phyloP scores from a whole-genome alignment of 2,888 invertebrate genomes.

The Scotopteryx bipunctaria region DNA sequence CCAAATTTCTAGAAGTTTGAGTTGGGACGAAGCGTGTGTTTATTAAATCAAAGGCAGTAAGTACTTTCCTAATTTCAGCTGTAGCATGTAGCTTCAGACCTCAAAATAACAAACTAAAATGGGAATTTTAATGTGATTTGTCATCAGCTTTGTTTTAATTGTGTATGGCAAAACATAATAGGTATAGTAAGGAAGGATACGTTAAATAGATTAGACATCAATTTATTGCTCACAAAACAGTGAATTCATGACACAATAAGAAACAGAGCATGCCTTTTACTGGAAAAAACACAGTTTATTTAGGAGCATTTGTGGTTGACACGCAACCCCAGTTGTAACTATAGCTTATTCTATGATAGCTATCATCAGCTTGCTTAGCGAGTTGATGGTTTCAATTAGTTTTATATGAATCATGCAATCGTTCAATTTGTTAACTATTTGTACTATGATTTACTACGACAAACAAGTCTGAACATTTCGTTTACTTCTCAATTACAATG shows the following conservation, averaged over 20 bases:
- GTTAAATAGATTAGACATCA: constrained; percentile 12
- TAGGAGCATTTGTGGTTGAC: constrained; percentile 35
- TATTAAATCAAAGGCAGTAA: constrained; percentile 1
- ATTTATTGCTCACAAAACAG: constrained; percentile 17
- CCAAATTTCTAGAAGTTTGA: neutral
- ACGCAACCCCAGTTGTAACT: constrained; percentile 41
- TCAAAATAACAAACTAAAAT: constrained; percentile 3
- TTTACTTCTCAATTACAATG: no score
- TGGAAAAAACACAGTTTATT: constrained; percentile 15
- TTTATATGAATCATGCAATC: constrained; percentile 45
- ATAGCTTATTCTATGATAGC: constrained; percentile 8
- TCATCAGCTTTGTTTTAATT: no score
- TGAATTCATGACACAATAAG: constrained; percentile 12
- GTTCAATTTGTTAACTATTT: constrained; percentile 2
- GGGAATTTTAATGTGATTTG: no score
- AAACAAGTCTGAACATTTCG: no score
- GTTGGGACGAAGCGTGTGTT: constrained; percentile 8
- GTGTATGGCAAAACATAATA: no score
- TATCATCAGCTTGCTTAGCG: constrained; percentile 46
- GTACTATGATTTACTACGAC: no score
- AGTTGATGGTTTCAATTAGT: constrained; percentile 52
- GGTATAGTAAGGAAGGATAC: no score
- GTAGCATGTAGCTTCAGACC: neutral
- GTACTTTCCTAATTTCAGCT: constrained; percentile 2
- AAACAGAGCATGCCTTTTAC: constrained; percentile 4